Evolutionary conservation across 1,140 invertebrate genomes (phyloP).

Genomic region (Lepidotrigona ventralis): DNA sequence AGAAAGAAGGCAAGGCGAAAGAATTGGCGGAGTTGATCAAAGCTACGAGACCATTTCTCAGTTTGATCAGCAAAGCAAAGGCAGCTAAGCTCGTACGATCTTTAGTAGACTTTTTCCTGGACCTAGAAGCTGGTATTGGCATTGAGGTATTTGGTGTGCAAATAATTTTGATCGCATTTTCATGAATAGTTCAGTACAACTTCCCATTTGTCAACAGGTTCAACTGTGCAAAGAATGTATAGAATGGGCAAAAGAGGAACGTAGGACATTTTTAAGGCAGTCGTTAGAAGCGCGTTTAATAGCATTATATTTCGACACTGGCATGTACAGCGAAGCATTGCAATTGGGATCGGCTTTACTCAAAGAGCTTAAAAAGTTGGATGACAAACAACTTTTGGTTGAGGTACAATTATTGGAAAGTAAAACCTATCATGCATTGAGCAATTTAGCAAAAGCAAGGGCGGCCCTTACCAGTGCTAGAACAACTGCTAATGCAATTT

Average conservation of each 20-base stretch:
- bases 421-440: conserved; percentile 98
- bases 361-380: conserved; percentile 98
- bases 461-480: conserved; percentile 98
- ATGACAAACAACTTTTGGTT: conserved; percentile 99
- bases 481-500: conserved; percentile 99
- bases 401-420: conserved; percentile 98
- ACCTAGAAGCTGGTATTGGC: conserved; percentile 96
- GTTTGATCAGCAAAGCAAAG: conserved; percentile 98
- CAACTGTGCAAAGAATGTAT: conserved; percentile 98
- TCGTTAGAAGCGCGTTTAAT: conserved; percentile 96
- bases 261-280: conserved; percentile 97
- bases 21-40: conserved; percentile 96
- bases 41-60: conserved; percentile 95
- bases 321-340: conserved; percentile 93
- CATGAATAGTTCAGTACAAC: too few relatives aligned
- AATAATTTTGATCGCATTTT: neutral
- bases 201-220: conserved; percentile 75
- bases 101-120: conserved; percentile 98
- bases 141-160: conserved; percentile 84
- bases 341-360: conserved; percentile 91
- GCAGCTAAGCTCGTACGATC: conserved; percentile 98
- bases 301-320: conserved; percentile 96
- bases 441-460: conserved; percentile 97
- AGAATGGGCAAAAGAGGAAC: conserved; percentile 99
- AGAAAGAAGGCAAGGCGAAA: conserved; percentile 95